Conservation (phyloP, 1,140 invertebrate species). For the Argopecten irradians region DNA sequence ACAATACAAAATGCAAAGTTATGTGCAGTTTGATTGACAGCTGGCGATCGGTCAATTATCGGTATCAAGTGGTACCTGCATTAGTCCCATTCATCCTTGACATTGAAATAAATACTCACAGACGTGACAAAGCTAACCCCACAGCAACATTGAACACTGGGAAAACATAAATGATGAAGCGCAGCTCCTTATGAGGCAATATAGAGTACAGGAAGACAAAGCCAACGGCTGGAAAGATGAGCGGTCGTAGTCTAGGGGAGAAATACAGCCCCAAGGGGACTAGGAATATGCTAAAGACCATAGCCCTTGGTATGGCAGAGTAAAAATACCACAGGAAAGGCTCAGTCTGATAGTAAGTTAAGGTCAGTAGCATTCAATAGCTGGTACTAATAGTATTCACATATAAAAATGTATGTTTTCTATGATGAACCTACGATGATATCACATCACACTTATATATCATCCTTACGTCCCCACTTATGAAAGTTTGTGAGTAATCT, state of each 20-base stretch:
- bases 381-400: too few species aligned
- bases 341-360: conserved; percentile 83
- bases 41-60: too few species aligned
- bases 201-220: conserved; percentile 95
- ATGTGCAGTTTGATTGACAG: too few species aligned
- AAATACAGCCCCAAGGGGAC: conserved; percentile 88
- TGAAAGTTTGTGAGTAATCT: too few species aligned
- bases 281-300: conserved; percentile 88
- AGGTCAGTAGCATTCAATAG: conserved; percentile 34
- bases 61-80: too few species aligned
- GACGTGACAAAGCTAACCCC: conserved; percentile 88
- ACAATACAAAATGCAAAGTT: too few species aligned
- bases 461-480: too few species aligned
- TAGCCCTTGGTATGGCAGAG: conserved; percentile 93
- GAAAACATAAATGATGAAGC: conserved; percentile 98
- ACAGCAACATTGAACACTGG: conserved; percentile 95
- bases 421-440: too few species aligned
- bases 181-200: conserved; percentile 97
- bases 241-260: conserved; percentile 83
- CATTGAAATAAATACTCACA: conserved; percentile 87
- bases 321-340: conserved; percentile 99
- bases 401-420: too few species aligned
- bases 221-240: conserved; percentile 86
- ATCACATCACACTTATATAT: too few species aligned
- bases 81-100: too few species aligned